phyloP scores from a whole-genome alignment of 2,888 invertebrate genomes.

The Agrotis exclamationis region DNA sequence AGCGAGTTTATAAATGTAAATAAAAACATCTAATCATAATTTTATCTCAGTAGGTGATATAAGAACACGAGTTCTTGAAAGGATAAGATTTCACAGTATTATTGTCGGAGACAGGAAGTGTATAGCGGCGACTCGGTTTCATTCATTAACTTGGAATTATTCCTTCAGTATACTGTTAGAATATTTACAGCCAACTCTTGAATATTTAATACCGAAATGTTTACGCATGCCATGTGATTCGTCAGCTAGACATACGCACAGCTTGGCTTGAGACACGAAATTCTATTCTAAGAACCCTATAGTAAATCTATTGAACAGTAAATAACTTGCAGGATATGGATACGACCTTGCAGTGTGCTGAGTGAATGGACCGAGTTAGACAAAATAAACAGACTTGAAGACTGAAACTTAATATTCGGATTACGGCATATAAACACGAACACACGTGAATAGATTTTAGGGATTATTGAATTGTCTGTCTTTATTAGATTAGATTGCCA shows the following conservation, averaged over 20 bases:
- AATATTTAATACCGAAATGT: slow-evolving; percentile 24
- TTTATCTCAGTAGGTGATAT: slow-evolving; percentile 15
- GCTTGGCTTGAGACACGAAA: not conserved
- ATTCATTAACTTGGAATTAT: slow-evolving; percentile 24
- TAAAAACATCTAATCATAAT: slow-evolving; percentile 25
- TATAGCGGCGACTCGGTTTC: slow-evolving; percentile 10
- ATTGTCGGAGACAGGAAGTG: slow-evolving; percentile 20
- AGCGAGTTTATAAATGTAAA: not conserved
- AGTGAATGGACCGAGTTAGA: slow-evolving; percentile 47
- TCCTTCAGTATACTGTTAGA: slow-evolving; percentile 1
- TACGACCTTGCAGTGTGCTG: slow-evolving; percentile 32
- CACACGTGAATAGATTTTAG: slow-evolving; percentile 14
- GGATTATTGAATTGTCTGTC: slow-evolving; percentile 14
- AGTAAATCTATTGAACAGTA: slow-evolving; percentile 42
- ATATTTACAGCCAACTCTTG: not conserved
- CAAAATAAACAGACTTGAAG: slow-evolving; percentile 35
- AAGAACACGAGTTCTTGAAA: slow-evolving; percentile 27
- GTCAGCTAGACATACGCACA: slow-evolving; percentile 21
- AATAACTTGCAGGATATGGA: slow-evolving; percentile 36
- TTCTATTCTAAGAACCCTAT: slow-evolving; percentile 27
- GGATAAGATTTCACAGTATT: slow-evolving; percentile 40
- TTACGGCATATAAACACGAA: slow-evolving; percentile 20
- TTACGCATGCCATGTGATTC: slow-evolving; percentile 20
- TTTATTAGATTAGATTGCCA: slow-evolving; percentile 18
- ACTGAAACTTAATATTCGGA: slow-evolving; percentile 35